Evolutionary conservation across 2,888 invertebrate species (phyloP), one percentile per base, ranked within the genome.

Genomic region (Euphydryas editha): DNA sequence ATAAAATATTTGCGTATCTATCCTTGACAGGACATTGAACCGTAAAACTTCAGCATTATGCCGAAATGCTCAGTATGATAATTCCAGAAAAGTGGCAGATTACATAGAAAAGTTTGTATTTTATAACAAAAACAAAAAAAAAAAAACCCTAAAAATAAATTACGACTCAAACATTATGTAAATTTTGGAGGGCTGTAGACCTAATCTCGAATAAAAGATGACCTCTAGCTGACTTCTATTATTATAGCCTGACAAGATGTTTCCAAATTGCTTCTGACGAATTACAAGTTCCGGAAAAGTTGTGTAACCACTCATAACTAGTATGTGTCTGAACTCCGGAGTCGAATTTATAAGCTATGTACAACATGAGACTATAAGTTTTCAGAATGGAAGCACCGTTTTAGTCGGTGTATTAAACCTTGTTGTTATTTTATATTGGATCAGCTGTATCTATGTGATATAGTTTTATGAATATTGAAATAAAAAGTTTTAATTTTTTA

Each of bases 261-360:
- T 51, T 6, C 15, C 4, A 51, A 51, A 24, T 51, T 49, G 15
- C 21, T 5, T 21, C 24, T 24, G 6, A 15, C 15, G 4, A 49
- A 7, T 51, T 21, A 18, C 18, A 24, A 51, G 15, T 47, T 47
- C 15, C 21, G 24, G 13, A 51, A 21, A 51, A 51, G 24, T 51
- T 51, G 49, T 15, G 21, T 51, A 51, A 51, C 24, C 49, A 51
- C 24, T n/a, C 15, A 51, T 51, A 21, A 20, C 15, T 51, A 51
- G 47, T 47, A 47, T 20, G 20, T 20, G 47, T 47, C 24, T 49
- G 49, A 21, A n/a, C 13, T 49, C 3, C 0, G 1, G 15, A 49
- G 20, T 21, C 6, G 21, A 21, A 49, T 49, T 49, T 49, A 49
- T 13, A 21, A 21, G 20, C 21, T 49, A 49, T 21, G 15, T 21